These are phyloP conservation scores for Montipora capricornis DNA, from an alignment of 64 coral and sea anemone genomes.

Conservation along the genomic window DNA sequence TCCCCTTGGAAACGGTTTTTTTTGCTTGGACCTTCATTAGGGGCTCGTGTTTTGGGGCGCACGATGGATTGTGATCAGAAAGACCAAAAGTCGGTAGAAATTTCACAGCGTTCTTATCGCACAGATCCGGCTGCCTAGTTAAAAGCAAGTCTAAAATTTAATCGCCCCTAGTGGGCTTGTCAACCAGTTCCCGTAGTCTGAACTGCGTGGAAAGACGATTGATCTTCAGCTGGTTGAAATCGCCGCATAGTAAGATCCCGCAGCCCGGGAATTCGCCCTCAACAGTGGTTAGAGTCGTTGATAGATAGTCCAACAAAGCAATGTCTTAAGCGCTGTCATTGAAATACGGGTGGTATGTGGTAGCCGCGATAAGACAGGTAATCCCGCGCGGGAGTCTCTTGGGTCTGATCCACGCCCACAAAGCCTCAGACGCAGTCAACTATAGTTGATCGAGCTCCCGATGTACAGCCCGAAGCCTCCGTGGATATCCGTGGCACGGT, in stretches of 20 bases:
- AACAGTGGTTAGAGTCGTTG: not conserved
- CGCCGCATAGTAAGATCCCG: conserved; percentile 37
- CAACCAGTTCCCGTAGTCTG: not conserved
- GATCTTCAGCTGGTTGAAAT: conserved; percentile 3
- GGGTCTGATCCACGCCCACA: conserved; percentile 51
- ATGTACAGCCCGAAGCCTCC: conserved; percentile 58
- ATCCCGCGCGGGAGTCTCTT: conserved; percentile 60
- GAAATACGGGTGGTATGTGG: conserved; percentile 59
- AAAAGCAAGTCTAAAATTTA: not conserved
- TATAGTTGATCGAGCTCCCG: not conserved
- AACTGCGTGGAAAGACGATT: not conserved
- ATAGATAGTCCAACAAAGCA: conserved; percentile 48
- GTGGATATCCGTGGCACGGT: conserved; percentile 13
- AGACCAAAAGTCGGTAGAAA: conserved; percentile 22
- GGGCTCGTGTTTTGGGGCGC: not conserved
- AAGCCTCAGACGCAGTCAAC: not conserved
- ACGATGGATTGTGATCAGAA: conserved; percentile 45
- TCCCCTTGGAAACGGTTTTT: not conserved
- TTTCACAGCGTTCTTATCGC: not conserved
- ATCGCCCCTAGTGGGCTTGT: not conserved
- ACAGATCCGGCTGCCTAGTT: not conserved
- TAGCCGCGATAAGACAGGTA: conserved; percentile 47
- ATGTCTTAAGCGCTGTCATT: conserved; percentile 28
- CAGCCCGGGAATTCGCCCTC: conserved; percentile 56
- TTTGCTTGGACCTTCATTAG: not conserved